phyloP scores from a whole-genome alignment of 2,888 invertebrate species.

The Xestia ashworthii region DNA sequence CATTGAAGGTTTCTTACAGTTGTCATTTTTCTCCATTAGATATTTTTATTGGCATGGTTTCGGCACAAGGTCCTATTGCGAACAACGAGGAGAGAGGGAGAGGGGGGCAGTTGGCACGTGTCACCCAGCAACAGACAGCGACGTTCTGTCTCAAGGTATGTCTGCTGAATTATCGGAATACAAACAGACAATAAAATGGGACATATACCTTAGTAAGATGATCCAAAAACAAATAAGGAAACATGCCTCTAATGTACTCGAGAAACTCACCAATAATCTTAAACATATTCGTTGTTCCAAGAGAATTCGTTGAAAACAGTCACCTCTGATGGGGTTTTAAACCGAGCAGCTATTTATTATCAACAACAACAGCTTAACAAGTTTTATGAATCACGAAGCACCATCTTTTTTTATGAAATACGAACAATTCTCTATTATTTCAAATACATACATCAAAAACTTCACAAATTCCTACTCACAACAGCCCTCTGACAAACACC shows the following conservation, averaged over 20 bases:
- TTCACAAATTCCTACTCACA: background rate
- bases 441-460: background rate
- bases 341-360: background rate
- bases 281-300: background rate
- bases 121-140: constrained; percentile 37
- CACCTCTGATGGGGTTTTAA: background rate
- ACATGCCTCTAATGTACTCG: background rate
- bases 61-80: constrained; percentile 5
- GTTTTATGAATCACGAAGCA: no score
- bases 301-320: background rate
- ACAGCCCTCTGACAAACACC: background rate
- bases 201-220: background rate
- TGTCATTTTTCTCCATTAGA: background rate
- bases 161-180: constrained; percentile 23
- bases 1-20: background rate
- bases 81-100: background rate
- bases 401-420: no score
- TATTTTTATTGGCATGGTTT: constrained; percentile 16
- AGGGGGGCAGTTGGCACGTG: constrained; percentile 23
- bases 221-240: background rate
- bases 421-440: background rate
- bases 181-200: constrained; percentile 14
- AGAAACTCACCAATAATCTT: background rate
- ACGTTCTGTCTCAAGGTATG: constrained; percentile 42
- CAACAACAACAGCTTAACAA: no score